These are phyloP conservation scores for Oncorhynchus mykiss DNA, from an alignment of 2,113 vertebrate species.

Conservation along the genomic window DNA sequence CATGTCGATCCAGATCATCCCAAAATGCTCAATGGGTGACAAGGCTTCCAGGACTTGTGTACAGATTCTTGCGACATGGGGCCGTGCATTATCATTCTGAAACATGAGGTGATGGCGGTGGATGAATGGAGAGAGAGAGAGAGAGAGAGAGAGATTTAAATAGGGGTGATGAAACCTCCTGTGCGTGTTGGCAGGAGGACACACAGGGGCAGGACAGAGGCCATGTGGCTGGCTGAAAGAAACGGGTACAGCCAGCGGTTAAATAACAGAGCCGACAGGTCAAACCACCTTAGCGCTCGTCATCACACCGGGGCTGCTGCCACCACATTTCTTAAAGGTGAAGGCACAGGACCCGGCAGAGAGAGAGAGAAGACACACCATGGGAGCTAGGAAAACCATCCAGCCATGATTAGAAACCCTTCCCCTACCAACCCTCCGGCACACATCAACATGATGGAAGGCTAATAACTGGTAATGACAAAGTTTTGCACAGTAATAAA, in stretches of 20 bases:
- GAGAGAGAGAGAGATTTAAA: slow-evolving; percentile 11
- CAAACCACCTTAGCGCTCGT: slow-evolving; percentile 2
- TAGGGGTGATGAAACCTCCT: slow-evolving; percentile 50
- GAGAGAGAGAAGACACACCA: neutral
- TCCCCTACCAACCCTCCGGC: too few species aligned
- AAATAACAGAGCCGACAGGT: slow-evolving; percentile 39
- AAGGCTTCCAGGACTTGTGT: too few species aligned
- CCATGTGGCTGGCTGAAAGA: too few species aligned
- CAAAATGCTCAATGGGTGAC: too few species aligned
- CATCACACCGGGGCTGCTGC: slow-evolving; percentile 2
- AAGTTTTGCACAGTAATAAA: too few species aligned
- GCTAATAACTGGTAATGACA: too few species aligned
- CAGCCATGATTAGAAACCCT: neutral
- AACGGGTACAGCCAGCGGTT: slow-evolving; percentile 48
- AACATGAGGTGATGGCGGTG: too few species aligned
- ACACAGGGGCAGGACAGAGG: neutral
- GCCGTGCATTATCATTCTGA: too few species aligned
- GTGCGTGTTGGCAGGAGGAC: slow-evolving; percentile 46
- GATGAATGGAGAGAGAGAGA: too few species aligned
- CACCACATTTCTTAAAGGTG: slow-evolving; percentile 38
- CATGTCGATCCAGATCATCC: too few species aligned
- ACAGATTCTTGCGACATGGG: too few species aligned
- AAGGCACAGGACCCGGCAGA: slow-evolving; percentile 14
- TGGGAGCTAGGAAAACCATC: neutral
- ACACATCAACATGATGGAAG: too few species aligned